A percentile compares a stretch with the other conserved stretches of the same genome.
phyloP scores from a whole-genome alignment of 30 jellyfish, hydroid and myxozoan genomes.

The Turritopsis dohrnii region DNA sequence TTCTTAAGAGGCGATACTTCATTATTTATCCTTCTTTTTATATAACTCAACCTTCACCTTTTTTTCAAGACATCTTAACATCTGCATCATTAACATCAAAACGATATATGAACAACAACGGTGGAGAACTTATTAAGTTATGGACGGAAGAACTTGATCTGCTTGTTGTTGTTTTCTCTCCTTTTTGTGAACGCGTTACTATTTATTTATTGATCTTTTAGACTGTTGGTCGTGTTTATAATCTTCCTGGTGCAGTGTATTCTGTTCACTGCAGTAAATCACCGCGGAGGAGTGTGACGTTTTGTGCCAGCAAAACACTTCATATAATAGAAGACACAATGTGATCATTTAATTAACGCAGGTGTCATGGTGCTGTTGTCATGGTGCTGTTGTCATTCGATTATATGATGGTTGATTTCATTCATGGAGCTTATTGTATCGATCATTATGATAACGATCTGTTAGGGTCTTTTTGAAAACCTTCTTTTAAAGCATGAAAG shows the following conservation, averaged over 20 bases:
- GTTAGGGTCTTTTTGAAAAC: too few relatives aligned
- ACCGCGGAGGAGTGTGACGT: conserved; percentile 47
- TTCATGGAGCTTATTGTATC: too few relatives aligned
- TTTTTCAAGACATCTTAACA: too few relatives aligned
- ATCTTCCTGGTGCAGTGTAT: conserved; percentile 80
- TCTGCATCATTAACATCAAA: too few relatives aligned
- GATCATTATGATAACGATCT: too few relatives aligned
- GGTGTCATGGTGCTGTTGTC: background rate
- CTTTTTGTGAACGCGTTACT: background rate
- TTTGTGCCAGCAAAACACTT: conserved; percentile 53
- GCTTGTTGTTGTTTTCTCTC: background rate
- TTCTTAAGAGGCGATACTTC: too few relatives aligned
- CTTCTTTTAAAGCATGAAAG: too few relatives aligned
- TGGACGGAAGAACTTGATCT: background rate
- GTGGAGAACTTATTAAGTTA: background rate
- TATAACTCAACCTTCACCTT: too few relatives aligned
- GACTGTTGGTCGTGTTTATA: conserved; percentile 81
- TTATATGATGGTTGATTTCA: background rate
- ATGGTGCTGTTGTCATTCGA: background rate
- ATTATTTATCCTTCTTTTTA: too few relatives aligned
- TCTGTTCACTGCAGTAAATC: conserved; percentile 65
- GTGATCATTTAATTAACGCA: background rate
- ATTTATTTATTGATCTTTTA: background rate
- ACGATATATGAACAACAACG: too few relatives aligned
- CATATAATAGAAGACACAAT: conserved; percentile 45